Conservation (phyloP, 64 coral and sea anemone species). For the Stylophora pistillata region DNA sequence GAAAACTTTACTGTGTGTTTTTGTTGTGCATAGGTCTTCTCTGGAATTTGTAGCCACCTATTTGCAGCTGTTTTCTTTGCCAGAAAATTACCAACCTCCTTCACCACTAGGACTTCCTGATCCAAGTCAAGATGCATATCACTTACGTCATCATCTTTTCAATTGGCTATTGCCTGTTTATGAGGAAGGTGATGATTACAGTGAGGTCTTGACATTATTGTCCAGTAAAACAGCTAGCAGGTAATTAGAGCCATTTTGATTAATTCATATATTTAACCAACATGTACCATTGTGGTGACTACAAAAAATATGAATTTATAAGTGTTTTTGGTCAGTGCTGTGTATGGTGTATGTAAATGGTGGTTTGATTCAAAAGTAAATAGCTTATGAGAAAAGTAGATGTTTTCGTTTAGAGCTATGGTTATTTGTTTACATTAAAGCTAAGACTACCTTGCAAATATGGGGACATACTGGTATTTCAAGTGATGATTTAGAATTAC, state of each 20-base stretch:
- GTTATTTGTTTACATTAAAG: too few relatives aligned
- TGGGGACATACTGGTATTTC: too few relatives aligned
- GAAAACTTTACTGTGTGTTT: background rate
- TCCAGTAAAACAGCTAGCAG: conserved; percentile 18
- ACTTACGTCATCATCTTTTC: conserved; percentile 36
- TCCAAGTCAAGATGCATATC: conserved; percentile 1
- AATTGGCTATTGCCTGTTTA: conserved; percentile 47
- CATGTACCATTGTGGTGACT: too few relatives aligned
- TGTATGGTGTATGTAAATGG: too few relatives aligned
- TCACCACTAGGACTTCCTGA: conserved; percentile 14
- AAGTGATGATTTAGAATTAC: too few relatives aligned
- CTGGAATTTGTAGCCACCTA: conserved; percentile 45
- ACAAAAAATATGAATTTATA: too few relatives aligned
- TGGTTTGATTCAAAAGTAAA: too few relatives aligned
- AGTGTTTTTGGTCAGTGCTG: too few relatives aligned
- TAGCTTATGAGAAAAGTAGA: too few relatives aligned
- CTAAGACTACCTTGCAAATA: too few relatives aligned
- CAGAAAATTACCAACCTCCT: conserved; percentile 36
- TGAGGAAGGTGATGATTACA: conserved; percentile 8
- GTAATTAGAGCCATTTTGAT: background rate
- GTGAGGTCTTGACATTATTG: conserved; percentile 1
- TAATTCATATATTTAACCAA: background rate
- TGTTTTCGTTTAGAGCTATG: too few relatives aligned
- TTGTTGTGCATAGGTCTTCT: background rate
- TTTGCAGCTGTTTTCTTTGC: conserved; percentile 30